Conservation (phyloP, 1,140 invertebrate genomes). For the Pseudomyrmex gracilis region DNA sequence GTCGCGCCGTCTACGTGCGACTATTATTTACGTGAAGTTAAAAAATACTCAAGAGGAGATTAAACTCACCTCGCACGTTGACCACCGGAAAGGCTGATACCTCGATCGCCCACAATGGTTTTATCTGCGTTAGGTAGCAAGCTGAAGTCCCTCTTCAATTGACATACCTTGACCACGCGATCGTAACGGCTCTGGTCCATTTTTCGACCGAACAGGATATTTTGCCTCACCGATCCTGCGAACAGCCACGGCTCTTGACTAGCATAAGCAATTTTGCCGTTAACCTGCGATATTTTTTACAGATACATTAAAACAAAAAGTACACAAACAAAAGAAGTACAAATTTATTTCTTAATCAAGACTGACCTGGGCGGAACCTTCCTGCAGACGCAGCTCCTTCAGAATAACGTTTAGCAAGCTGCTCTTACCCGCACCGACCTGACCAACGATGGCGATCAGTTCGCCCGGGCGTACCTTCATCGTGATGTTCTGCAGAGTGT, state of each 20-base stretch:
- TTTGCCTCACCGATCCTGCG: conserved; percentile 88
- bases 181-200: conserved; percentile 88
- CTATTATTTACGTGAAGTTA: too few relatives aligned
- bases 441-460: conserved; percentile 91
- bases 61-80: conserved; percentile 89
- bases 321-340: too few relatives aligned
- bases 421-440: conserved; percentile 92
- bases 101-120: conserved; percentile 93
- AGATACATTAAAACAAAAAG: too few relatives aligned
- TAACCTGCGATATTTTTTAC: conserved; percentile 80
- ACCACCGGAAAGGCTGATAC: conserved; percentile 90
- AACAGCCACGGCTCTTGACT: conserved; percentile 92
- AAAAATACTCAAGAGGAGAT: not conserved
- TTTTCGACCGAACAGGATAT: conserved; percentile 92
- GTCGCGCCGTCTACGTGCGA: too few relatives aligned
- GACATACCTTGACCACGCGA: conserved; percentile 87
- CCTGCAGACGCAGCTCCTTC: conserved; percentile 88
- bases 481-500: conserved; percentile 86
- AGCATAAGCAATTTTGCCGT: conserved; percentile 88
- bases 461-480: conserved; percentile 88
- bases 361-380: conserved; percentile 84
- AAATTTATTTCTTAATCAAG: too few relatives aligned
- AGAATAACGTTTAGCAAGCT: conserved; percentile 92
- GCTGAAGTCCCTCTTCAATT: conserved; percentile 87
- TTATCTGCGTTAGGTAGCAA: conserved; percentile 88